Conservation (phyloP, 2,888 invertebrate genomes). For the Agrochola litura region DNA sequence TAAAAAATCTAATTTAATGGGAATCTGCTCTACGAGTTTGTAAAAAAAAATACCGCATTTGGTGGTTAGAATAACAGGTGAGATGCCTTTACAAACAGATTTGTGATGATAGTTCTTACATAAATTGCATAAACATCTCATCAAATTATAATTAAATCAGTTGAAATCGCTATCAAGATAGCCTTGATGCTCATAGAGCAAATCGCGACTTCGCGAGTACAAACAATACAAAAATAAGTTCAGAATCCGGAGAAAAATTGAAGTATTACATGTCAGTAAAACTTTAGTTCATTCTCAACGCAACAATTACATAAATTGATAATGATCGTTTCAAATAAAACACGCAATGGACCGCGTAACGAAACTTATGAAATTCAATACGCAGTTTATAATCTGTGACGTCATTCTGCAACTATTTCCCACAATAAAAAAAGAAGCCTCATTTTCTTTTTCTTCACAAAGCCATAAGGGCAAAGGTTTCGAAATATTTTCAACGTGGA, state of each 20-base stretch:
- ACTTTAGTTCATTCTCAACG: constrained; percentile 50
- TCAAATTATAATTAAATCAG: constrained; percentile 17
- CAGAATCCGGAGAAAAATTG: constrained; percentile 29
- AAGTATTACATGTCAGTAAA: constrained; percentile 43
- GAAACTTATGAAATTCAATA: constrained; percentile 52
- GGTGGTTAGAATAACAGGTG: neutral
- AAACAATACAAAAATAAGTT: constrained; percentile 22
- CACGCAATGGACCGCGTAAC: constrained; percentile 59
- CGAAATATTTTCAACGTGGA: constrained; percentile 46
- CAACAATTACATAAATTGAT: constrained; percentile 66
- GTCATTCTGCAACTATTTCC: constrained; percentile 33
- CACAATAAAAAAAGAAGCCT: neutral
- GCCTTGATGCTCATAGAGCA: constrained; percentile 32
- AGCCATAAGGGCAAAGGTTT: constrained; percentile 46
- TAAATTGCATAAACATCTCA: constrained; percentile 23
- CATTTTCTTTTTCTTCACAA: constrained; percentile 10
- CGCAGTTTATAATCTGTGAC: constrained; percentile 32
- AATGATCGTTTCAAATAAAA: constrained; percentile 61
- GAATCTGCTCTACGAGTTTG: too few relatives aligned
- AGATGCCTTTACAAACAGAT: neutral
- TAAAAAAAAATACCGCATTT: neutral
- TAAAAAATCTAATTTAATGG: neutral
- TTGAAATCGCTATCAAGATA: constrained; percentile 22
- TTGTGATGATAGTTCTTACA: constrained; percentile 6
- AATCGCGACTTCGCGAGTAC: constrained; percentile 24